Conservation (phyloP, 2,113 vertebrate species). For the Clarias batrachus region DNA sequence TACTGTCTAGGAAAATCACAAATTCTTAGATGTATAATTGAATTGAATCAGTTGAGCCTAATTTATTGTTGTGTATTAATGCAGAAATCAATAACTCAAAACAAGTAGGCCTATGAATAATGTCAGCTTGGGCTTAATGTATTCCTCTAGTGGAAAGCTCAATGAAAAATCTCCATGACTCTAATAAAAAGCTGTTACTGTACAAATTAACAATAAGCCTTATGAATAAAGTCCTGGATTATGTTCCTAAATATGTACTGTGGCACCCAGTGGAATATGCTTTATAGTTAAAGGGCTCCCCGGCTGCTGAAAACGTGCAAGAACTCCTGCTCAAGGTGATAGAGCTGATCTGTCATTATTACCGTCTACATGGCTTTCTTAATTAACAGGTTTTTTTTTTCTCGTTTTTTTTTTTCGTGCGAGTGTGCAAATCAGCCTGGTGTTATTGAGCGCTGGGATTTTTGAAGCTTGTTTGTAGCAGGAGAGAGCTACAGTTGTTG, state of each 20-base stretch:
- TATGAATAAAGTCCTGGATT: not conserved
- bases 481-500: slow-evolving; percentile 41
- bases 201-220: not conserved
- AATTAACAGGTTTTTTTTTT: not conserved
- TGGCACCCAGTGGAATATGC: not conserved
- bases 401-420: not conserved
- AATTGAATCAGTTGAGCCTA: not conserved
- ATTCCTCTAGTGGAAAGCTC: not conserved
- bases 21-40: not conserved
- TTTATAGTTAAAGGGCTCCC: not conserved
- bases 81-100: not conserved
- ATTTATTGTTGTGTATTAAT: not conserved
- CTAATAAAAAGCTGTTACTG: not conserved
- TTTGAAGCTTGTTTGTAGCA: slow-evolving; percentile 1
- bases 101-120: not conserved
- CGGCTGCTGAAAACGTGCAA: not conserved
- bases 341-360: not conserved
- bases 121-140: not conserved
- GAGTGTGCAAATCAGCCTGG: not conserved
- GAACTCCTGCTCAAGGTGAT: not conserved
- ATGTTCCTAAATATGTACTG: not conserved
- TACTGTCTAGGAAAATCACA: not conserved
- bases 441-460: slow-evolving; percentile 2
- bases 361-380: not conserved
- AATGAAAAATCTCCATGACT: not conserved